Percentiles rank a stretch among this genome's conserved stretches.
These are phyloP conservation scores for Nebria salina DNA, from an alignment of 2,888 invertebrate species.

Conservation along the genomic window DNA sequence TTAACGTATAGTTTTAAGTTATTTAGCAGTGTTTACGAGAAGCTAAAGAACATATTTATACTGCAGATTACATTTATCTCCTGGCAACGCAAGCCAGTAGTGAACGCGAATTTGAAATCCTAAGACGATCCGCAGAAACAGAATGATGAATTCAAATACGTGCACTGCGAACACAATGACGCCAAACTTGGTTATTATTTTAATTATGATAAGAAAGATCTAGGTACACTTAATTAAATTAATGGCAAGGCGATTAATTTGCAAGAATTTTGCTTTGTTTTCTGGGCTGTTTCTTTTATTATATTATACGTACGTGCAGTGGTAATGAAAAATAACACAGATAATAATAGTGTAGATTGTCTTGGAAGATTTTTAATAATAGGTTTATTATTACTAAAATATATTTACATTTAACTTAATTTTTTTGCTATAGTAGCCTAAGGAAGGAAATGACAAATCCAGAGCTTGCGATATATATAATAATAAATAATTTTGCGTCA, in stretches of 20 bases:
- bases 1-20: conserved; percentile 39
- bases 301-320: neutral
- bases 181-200: conserved; percentile 30
- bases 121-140: neutral
- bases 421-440: too few species aligned
- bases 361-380: neutral
- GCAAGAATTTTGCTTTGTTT: neutral
- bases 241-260: conserved; percentile 22
- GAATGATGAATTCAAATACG: neutral
- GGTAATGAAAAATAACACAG: neutral
- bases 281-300: neutral
- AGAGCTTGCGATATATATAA: too few species aligned
- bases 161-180: neutral
- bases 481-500: neutral
- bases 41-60: conserved; percentile 30
- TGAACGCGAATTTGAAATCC: neutral
- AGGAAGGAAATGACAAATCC: too few species aligned
- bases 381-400: neutral
- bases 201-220: conserved; percentile 42
- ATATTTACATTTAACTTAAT: neutral
- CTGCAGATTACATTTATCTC: conserved; percentile 29
- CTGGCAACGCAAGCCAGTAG: neutral
- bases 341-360: neutral
- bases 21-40: conserved; percentile 39
- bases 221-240: conserved; percentile 27